Percentiles rank a stretch among this genome's conserved stretches.
Evolutionary conservation across 2,113 vertebrate genomes (phyloP).

Genomic region (Apodemus sylvaticus): DNA sequence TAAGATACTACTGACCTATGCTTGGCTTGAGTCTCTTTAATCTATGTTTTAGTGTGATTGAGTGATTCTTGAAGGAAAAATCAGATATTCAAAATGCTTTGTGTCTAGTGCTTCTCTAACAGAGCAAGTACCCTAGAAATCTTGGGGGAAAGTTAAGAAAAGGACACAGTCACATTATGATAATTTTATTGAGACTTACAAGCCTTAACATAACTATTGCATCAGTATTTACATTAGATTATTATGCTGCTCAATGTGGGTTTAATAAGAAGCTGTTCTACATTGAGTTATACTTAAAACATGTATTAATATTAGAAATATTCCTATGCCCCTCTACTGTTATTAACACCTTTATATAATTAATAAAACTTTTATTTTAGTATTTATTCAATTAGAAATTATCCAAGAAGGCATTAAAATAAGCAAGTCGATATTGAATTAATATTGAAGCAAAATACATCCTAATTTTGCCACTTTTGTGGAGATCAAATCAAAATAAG

Average conservation of each 20-base stretch:
- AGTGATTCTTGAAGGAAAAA: not conserved
- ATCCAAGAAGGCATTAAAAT: not conserved
- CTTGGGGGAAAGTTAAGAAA: not conserved
- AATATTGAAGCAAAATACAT: not conserved
- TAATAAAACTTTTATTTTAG: not conserved
- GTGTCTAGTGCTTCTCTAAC: not conserved
- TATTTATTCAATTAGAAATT: not conserved
- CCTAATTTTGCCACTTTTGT: not conserved
- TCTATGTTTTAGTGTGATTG: not conserved
- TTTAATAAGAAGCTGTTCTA: not conserved
- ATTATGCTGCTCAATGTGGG: not conserved
- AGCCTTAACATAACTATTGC: not conserved
- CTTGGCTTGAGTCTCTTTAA: not conserved
- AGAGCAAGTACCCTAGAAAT: not conserved
- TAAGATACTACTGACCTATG: not conserved
- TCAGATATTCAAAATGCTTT: not conserved
- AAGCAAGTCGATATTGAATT: constrained; percentile 1
- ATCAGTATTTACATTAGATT: not conserved
- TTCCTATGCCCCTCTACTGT: not conserved
- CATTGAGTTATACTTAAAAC: not conserved
- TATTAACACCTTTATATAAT: not conserved
- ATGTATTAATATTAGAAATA: not conserved
- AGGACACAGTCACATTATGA: not conserved
- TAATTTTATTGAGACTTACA: not conserved
- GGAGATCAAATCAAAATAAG: not conserved